Evolutionary conservation across 2,797 vertebrate genomes (phyloP).

Genomic region (Salmo trutta): DNA sequence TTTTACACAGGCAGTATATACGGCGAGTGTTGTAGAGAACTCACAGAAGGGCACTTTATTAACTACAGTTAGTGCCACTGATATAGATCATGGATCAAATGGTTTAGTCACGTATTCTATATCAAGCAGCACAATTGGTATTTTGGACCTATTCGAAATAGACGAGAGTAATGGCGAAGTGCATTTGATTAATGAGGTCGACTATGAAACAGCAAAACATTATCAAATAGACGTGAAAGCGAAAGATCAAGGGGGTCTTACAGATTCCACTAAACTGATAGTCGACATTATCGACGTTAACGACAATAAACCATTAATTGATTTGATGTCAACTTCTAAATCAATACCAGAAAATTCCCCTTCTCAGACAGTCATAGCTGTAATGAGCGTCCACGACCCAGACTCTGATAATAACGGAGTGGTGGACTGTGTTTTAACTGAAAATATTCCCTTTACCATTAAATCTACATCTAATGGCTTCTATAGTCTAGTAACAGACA

Average conservation of each 20-base stretch:
- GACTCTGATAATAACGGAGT: slow-evolving; percentile 65
- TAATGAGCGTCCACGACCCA: slow-evolving; percentile 66
- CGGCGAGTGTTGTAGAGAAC: slow-evolving; percentile 60
- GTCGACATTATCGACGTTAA: slow-evolving; percentile 51
- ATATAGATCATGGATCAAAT: slow-evolving; percentile 63
- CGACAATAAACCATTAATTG: slow-evolving; percentile 66
- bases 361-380: slow-evolving; percentile 50
- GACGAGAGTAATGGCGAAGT: slow-evolving; percentile 46
- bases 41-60: slow-evolving; percentile 43
- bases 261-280: slow-evolving; percentile 61
- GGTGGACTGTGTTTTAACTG: slow-evolving; percentile 20
- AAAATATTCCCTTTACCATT: slow-evolving; percentile 29
- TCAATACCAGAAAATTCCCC: slow-evolving; percentile 59
- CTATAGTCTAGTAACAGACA: slow-evolving; percentile 29
- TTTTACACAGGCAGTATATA: slow-evolving; percentile 63
- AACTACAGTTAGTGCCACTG: slow-evolving; percentile 60
- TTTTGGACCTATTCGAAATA: slow-evolving; percentile 48
- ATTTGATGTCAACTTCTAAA: slow-evolving; percentile 55
- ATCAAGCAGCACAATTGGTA: slow-evolving; percentile 26
- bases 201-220: slow-evolving; percentile 61
- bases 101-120: slow-evolving; percentile 42
- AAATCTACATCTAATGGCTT: slow-evolving; percentile 20
- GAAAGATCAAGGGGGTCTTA: slow-evolving; percentile 59
- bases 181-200: slow-evolving; percentile 45
- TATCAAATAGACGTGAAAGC: slow-evolving; percentile 68